Evolutionary conservation across 2,888 invertebrate genomes (phyloP).

Genomic region (Tubulanus polymorphus): DNA sequence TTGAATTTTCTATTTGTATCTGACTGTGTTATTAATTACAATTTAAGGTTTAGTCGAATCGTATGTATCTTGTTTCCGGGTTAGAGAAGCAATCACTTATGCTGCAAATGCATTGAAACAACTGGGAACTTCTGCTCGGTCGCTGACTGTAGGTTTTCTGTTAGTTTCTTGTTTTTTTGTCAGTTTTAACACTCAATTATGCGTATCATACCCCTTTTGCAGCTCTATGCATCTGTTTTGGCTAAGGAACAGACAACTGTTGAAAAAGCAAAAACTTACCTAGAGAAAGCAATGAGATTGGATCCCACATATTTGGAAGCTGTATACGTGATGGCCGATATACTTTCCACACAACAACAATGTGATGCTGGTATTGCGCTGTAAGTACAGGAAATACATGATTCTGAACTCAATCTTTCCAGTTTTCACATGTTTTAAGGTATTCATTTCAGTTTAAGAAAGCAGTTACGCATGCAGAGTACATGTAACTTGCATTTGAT

Average conservation of each 20-base stretch:
- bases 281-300: conserved; percentile 69
- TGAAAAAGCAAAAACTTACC: conserved; percentile 62
- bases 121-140: conserved; percentile 68
- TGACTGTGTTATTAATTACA: no score
- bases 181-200: conserved; percentile 3
- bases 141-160: conserved; percentile 63
- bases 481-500: conserved; percentile 65
- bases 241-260: conserved; percentile 61
- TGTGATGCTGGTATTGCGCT: conserved; percentile 66
- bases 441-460: conserved; percentile 59
- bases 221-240: conserved; percentile 73
- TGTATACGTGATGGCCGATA: conserved; percentile 68
- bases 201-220: conserved; percentile 36
- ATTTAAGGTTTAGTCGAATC: conserved; percentile 65
- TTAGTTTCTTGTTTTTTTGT: not conserved
- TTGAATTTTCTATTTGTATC: no score
- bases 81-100: conserved; percentile 69
- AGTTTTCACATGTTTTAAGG: no score
- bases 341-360: conserved; percentile 61
- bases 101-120: conserved; percentile 70
- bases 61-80: conserved; percentile 65
- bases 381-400: conserved; percentile 26
- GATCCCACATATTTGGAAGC: conserved; percentile 72
- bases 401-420: no score
- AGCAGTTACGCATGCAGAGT: conserved; percentile 63